phyloP scores from a whole-genome alignment of 2,888 invertebrate species.

The Linnaemya tessellans region DNA sequence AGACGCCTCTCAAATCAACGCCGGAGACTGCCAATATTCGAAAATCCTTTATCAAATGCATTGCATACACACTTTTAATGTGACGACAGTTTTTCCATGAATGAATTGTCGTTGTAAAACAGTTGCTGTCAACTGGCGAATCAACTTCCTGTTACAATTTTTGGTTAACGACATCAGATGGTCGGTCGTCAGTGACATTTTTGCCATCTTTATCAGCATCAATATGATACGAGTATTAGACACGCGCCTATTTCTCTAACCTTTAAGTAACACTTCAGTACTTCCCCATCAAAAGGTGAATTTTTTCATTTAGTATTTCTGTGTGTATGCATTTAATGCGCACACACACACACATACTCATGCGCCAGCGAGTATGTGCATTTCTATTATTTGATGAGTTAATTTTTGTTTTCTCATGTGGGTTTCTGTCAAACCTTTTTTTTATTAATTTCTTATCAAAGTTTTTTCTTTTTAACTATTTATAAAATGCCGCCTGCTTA shows the following conservation, averaged over 20 bases:
- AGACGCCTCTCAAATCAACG: not conserved
- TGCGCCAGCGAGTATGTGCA: not conserved
- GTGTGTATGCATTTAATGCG: not conserved
- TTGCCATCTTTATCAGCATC: slow-evolving; percentile 53
- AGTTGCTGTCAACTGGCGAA: not conserved
- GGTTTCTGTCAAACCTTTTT: slow-evolving; percentile 47
- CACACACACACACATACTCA: too few relatives aligned
- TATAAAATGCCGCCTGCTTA: slow-evolving; percentile 55
- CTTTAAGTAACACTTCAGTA: slow-evolving; percentile 59
- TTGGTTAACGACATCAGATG: slow-evolving; percentile 16
- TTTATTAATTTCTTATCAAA: slow-evolving; percentile 67
- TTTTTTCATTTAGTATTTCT: slow-evolving; percentile 31
- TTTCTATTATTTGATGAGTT: slow-evolving; percentile 11
- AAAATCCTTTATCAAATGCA: not conserved
- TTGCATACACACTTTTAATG: not conserved
- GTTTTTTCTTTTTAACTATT: slow-evolving; percentile 45
- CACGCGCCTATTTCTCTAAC: slow-evolving; percentile 67
- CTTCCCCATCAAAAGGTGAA: slow-evolving; percentile 55
- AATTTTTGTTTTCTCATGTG: slow-evolving; percentile 39
- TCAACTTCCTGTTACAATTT: not conserved
- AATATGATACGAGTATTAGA: slow-evolving; percentile 69
- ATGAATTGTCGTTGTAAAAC: not conserved
- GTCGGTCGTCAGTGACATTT: slow-evolving; percentile 43
- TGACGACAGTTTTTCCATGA: not conserved
- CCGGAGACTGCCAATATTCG: not conserved